Evolutionary conservation across 2,113 vertebrate species (phyloP).

Genomic region (Malurus alboscapulatus): DNA sequence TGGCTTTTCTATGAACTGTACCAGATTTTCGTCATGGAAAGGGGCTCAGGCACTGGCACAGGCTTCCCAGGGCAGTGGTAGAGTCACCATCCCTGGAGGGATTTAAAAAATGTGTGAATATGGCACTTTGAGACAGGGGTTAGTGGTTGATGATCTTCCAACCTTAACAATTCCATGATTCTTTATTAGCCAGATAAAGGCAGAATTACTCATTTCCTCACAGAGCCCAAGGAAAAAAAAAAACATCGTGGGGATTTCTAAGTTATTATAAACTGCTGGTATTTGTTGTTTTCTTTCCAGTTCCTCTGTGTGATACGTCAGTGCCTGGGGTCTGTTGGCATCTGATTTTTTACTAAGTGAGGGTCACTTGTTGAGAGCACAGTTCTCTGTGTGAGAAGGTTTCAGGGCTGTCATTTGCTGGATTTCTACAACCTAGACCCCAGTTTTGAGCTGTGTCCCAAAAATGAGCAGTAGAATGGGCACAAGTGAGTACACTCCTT

Average conservation of each 20-base stretch:
- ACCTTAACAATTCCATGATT: background rate
- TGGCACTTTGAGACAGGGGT: background rate
- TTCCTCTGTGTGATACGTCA: background rate
- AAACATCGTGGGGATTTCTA: background rate
- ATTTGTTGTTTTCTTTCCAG: background rate
- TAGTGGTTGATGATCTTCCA: background rate
- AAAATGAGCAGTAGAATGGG: background rate
- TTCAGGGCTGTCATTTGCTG: background rate
- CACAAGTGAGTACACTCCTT: fast-evolving
- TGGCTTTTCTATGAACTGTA: background rate
- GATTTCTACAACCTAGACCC: background rate
- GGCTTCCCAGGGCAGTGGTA: background rate
- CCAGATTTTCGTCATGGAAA: background rate
- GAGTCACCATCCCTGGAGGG: background rate
- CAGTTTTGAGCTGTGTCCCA: background rate
- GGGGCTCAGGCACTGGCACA: background rate
- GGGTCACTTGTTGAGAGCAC: background rate
- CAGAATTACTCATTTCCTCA: background rate
- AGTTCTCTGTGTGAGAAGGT: fast-evolving
- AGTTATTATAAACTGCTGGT: background rate
- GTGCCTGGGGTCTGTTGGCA: background rate
- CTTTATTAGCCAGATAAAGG: background rate
- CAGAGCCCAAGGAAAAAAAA: background rate
- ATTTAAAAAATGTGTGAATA: background rate
- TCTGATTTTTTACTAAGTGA: fast-evolving